Base-by-base conservation (phyloP, 2,888 invertebrate genomes). In the Papilio elwesi region DNA sequence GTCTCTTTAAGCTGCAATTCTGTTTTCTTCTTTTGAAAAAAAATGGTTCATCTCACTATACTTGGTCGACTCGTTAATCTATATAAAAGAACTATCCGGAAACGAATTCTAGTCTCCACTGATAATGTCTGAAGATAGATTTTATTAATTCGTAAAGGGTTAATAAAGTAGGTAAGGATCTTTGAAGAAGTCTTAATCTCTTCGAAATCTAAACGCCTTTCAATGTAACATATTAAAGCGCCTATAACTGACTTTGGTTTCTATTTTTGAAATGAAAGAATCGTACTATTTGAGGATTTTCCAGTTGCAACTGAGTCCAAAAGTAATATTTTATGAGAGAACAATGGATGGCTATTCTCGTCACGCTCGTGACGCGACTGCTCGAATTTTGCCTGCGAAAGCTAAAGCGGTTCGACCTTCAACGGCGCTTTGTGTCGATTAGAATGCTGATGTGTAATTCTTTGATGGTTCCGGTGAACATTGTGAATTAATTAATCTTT, bases 261-360 rank as follows among this genome's bases (percentile, higher is more conserved):
- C 64, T 64, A 48, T 49, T 49, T 64, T 64, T 48, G 48, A 49
- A 59, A 68, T 55, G 48, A 53, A 53, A 67, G 43, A 68, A 53
- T 55, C 16, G 47, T 16, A 62, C 62, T 62, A 51, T 69, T 69
- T 52, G 62, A 62, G 12, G 16, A n/a, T 16, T 51, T 64, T 75
- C 64, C 63, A 67, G 70, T 70, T 70, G 13, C 36, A 68, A 51
- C 64, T 38, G 64, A 59, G 71, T 74, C 71, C 53, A 71, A 71
- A 70, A 52, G 76, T 71, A 69, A 59, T 75, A 76, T 75, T 79
- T 76, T 75, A 67, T 73, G 77, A 78, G 77, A 77, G 79, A 82
- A 83, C 82, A 85, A 83, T 82, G 79, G 77, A 77, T 75, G 75
- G 71, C 74, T 81, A 85, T 83, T 83, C 82, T 74, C 64, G 74